These are phyloP conservation scores for Dinocampus coccinellae DNA, from an alignment of 2,888 invertebrate species.

Conservation along the genomic window DNA sequence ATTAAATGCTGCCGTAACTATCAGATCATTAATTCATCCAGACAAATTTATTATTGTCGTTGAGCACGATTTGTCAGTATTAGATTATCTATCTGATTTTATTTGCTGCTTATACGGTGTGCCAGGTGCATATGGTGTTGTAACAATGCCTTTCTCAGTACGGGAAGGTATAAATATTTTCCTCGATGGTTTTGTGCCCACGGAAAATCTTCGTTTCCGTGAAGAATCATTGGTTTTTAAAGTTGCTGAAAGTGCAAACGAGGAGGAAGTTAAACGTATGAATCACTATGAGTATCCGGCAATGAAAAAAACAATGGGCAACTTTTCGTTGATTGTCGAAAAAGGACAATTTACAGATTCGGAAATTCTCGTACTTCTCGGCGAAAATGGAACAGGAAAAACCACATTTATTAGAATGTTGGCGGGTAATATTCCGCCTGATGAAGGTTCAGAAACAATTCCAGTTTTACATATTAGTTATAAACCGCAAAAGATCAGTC, in stretches of 20 bases:
- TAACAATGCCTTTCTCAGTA: slow-evolving; percentile 99
- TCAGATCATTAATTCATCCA: slow-evolving; percentile 90
- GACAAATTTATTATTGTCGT: slow-evolving; percentile 99
- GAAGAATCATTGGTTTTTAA: slow-evolving; percentile 98
- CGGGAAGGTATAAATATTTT: slow-evolving; percentile 99
- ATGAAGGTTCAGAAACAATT: slow-evolving; percentile 82
- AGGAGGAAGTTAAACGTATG: slow-evolving; percentile 97
- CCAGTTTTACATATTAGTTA: slow-evolving; percentile 98
- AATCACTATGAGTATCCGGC: slow-evolving; percentile 95
- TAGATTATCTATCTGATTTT: slow-evolving; percentile 98
- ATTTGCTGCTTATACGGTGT: slow-evolving; percentile 99
- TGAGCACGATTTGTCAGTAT: slow-evolving; percentile 98
- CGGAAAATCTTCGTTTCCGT: slow-evolving; percentile 98
- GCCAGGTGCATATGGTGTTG: slow-evolving; percentile 99
- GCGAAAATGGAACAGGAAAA: slow-evolving; percentile 99
- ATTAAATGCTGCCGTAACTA: slow-evolving; percentile 95
- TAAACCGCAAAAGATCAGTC: slow-evolving; percentile 99
- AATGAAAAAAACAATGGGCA: slow-evolving; percentile 89
- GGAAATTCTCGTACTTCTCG: slow-evolving; percentile 96
- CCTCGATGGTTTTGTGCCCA: slow-evolving; percentile 98
- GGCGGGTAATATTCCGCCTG: slow-evolving; percentile 94
- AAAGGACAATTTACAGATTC: slow-evolving; percentile 98
- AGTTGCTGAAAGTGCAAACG: slow-evolving; percentile 97
- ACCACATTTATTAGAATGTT: slow-evolving; percentile 99
- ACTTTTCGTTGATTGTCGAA: slow-evolving; percentile 83